Percentiles rank a stretch among this genome's conserved stretches.
phyloP scores from a whole-genome alignment of 2,888 invertebrate species.

The Venusia cambrica region DNA sequence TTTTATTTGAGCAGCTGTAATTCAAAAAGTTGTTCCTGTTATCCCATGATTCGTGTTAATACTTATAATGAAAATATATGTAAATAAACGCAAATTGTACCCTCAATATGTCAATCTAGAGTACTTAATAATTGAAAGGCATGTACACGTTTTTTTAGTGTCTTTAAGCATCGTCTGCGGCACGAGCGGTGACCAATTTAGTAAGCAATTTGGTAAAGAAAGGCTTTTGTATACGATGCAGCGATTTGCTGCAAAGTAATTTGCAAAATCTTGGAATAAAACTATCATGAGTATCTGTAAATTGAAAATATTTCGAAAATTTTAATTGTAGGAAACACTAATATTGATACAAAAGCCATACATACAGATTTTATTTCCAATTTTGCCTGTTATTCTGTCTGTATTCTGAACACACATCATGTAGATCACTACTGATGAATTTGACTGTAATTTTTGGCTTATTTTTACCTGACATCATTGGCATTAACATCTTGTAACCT shows the following conservation, averaged over 20 bases:
- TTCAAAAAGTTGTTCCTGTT: background rate
- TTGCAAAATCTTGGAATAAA: no score
- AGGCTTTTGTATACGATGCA: conserved; percentile 11
- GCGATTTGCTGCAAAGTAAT: background rate
- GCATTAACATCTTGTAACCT: no score
- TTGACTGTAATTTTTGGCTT: no score
- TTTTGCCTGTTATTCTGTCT: no score
- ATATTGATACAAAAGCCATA: no score
- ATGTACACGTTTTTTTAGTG: conserved; percentile 51
- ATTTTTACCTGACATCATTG: no score
- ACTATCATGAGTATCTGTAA: no score
- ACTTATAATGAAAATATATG: conserved; percentile 15
- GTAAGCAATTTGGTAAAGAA: conserved; percentile 71
- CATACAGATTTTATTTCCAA: no score
- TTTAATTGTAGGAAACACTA: no score
- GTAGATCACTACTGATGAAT: no score
- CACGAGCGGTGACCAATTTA: conserved; percentile 75
- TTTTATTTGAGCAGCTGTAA: conserved; percentile 5
- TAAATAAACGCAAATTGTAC: conserved; percentile 38
- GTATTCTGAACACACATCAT: no score
- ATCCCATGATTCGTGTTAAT: conserved; percentile 1
- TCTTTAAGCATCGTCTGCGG: conserved; percentile 62
- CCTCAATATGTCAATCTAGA: conserved; percentile 56
- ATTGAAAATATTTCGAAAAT: no score
- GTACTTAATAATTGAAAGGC: conserved; percentile 64